These are phyloP conservation scores for Aphrophora alni DNA, from an alignment of 2,888 invertebrate genomes.

Conservation along the genomic window DNA sequence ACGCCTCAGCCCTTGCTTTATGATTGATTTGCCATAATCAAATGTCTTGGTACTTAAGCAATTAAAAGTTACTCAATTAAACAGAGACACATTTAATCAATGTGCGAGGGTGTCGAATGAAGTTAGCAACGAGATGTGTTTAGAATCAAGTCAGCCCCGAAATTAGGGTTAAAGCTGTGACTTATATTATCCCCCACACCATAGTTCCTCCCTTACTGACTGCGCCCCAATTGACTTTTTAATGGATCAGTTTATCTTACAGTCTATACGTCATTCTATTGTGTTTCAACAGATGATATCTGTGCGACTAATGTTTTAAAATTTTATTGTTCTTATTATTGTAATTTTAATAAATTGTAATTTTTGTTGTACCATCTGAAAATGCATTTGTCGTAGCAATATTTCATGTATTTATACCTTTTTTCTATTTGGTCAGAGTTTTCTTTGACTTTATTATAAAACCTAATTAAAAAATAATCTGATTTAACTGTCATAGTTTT, in stretches of 20 bases:
- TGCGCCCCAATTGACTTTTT: neutral
- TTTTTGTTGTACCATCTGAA: no score
- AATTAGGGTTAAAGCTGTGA: conserved; percentile 5
- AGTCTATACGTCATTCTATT: neutral
- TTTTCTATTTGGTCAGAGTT: no score
- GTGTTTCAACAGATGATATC: neutral
- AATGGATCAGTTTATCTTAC: neutral
- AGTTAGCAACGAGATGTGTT: neutral
- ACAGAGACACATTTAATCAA: neutral
- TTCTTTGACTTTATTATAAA: no score
- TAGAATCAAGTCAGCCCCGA: conserved; percentile 2
- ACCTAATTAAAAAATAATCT: no score
- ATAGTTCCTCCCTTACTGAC: neutral
- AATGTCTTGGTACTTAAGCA: neutral
- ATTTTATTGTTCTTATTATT: no score
- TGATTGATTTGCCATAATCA: neutral
- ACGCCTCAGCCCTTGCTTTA: neutral
- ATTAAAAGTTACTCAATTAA: neutral
- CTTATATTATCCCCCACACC: neutral
- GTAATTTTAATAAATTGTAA: no score
- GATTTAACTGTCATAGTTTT: no score
- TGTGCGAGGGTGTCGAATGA: conserved; percentile 5
- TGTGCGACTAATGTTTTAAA: no score
- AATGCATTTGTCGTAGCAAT: no score
- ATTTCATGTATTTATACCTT: no score